Percentiles rank a stretch among this genome's conserved stretches.
These are phyloP conservation scores for Troides aeacus DNA, from an alignment of 2,888 invertebrate genomes.

Conservation along the genomic window DNA sequence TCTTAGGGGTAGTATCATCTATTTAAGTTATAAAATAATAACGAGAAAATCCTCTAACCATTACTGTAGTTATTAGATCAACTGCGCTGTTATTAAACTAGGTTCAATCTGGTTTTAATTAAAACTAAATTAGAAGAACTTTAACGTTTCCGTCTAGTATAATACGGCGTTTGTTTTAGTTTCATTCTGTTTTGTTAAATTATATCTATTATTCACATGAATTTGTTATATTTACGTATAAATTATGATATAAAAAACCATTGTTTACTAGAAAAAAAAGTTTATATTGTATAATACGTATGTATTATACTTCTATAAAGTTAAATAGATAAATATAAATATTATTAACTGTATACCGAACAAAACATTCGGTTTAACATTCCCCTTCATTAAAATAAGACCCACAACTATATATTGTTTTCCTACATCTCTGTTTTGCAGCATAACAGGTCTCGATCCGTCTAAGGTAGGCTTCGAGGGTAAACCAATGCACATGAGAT, in stretches of 20 bases:
- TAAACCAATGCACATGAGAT: slow-evolving; percentile 42
- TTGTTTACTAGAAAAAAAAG: too few relatives aligned
- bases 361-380: not conserved
- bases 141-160: not conserved
- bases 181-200: not conserved
- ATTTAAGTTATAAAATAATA: not conserved
- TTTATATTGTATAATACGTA: too few relatives aligned
- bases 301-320: too few relatives aligned
- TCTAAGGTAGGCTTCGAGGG: slow-evolving; percentile 56
- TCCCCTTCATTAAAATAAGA: not conserved
- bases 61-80: slow-evolving; percentile 13
- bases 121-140: slow-evolving; percentile 1
- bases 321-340: not conserved
- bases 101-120: slow-evolving; percentile 17
- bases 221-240: not conserved
- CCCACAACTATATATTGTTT: not conserved
- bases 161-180: not conserved
- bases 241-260: too few relatives aligned
- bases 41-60: slow-evolving; percentile 1
- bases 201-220: not conserved
- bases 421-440: slow-evolving; percentile 35
- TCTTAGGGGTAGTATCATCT: not conserved
- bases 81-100: slow-evolving; percentile 3
- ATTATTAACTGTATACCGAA: not conserved
- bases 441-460: slow-evolving; percentile 69